Percentiles rank a stretch among this genome's conserved stretches.
These are phyloP conservation scores for Macrosteles quadrilineatus DNA, from an alignment of 1,140 invertebrate species.

Conservation along the genomic window DNA sequence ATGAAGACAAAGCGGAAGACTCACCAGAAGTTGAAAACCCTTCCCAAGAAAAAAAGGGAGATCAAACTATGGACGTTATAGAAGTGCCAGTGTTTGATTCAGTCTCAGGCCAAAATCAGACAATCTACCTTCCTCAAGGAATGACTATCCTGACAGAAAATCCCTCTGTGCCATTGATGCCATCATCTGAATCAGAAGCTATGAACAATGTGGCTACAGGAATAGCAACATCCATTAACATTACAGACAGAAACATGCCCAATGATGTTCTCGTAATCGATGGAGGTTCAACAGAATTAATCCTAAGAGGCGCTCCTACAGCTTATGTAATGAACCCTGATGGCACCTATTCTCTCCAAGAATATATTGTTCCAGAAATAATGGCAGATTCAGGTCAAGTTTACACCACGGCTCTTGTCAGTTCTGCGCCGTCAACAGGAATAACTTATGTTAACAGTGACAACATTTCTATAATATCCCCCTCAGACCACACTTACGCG, in stretches of 20 bases:
- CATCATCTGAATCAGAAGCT: conserved; percentile 38
- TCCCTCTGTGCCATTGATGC: conserved; percentile 32
- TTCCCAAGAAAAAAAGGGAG: background rate
- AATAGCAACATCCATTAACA: conserved; percentile 37
- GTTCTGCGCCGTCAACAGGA: background rate
- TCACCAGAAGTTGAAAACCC: background rate
- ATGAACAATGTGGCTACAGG: conserved; percentile 37
- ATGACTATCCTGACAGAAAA: conserved; percentile 36
- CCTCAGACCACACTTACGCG: conserved; percentile 23
- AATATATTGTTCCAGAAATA: conserved; percentile 43
- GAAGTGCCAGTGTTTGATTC: conserved; percentile 35
- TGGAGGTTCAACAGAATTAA: conserved; percentile 38
- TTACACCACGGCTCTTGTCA: conserved; percentile 9
- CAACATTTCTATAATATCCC: conserved; percentile 2
- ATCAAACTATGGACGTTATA: conserved; percentile 35
- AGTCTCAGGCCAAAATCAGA: background rate
- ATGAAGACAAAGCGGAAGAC: conserved; percentile 36
- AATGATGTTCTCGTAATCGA: conserved; percentile 40
- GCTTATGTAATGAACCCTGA: conserved; percentile 30
- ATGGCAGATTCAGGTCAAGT: conserved; percentile 30
- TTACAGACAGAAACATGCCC: conserved; percentile 30
- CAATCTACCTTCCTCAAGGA: conserved; percentile 35
- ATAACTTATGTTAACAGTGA: background rate
- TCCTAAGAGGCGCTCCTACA: conserved; percentile 36
- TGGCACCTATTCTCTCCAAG: conserved; percentile 33